These are phyloP conservation scores for Hyles vespertilio DNA, from an alignment of 1,140 invertebrate species.

Conservation along the genomic window DNA sequence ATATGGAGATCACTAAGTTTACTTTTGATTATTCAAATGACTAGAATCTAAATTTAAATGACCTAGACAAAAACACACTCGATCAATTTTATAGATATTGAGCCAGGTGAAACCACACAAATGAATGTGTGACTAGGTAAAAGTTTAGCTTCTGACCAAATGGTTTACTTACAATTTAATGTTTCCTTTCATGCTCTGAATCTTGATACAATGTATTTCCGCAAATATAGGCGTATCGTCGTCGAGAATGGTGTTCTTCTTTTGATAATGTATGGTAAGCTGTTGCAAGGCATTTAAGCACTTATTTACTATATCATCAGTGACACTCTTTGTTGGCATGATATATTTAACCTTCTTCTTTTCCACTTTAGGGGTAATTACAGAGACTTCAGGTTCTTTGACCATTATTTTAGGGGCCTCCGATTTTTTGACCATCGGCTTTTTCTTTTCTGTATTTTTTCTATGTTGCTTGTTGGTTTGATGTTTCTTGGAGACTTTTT, in stretches of 20 bases:
- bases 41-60: neutral
- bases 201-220: conserved; percentile 62
- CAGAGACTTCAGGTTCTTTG: neutral
- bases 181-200: conserved; percentile 49
- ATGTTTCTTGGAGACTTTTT: conserved; percentile 18
- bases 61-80: neutral
- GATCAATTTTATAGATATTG: neutral
- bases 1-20: neutral
- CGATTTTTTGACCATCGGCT: neutral
- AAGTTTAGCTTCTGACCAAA: neutral
- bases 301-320: conserved; percentile 35
- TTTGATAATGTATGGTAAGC: conserved; percentile 37
- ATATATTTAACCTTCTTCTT: conserved; percentile 41
- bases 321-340: conserved; percentile 50
- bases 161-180: conserved; percentile 52
- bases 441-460: conserved; percentile 13
- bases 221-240: conserved; percentile 61
- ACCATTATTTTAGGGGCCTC: conserved; percentile 8
- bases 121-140: neutral
- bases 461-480: conserved; percentile 9
- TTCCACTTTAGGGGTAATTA: conserved; percentile 7
- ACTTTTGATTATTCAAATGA: neutral
- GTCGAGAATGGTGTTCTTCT: conserved; percentile 58
- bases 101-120: too few species aligned
- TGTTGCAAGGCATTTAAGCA: conserved; percentile 50